Conservation (phyloP, 2,797 vertebrate species). For the Halcyon leucocephala region DNA sequence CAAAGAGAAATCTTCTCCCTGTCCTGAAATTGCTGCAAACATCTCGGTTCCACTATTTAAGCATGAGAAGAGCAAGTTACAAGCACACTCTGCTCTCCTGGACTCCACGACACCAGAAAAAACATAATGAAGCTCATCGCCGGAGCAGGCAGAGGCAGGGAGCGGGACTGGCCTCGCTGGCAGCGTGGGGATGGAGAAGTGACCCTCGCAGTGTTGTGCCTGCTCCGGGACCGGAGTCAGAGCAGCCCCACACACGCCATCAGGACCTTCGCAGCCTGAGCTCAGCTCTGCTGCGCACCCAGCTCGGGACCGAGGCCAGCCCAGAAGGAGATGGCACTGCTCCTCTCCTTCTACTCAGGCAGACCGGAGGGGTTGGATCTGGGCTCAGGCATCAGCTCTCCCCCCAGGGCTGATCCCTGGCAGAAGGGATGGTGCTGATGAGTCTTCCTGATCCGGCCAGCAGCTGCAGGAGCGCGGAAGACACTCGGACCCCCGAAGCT, state of each 20-base stretch:
- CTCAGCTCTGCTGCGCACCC: neutral
- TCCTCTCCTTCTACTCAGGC: neutral
- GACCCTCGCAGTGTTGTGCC: accelerated
- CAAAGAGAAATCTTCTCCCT: conserved; percentile 39
- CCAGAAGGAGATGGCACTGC: neutral
- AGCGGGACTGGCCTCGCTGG: neutral
- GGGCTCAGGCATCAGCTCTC: neutral
- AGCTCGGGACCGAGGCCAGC: neutral
- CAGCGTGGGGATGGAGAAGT: neutral
- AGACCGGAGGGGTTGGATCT: accelerated
- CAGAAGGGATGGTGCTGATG: accelerated
- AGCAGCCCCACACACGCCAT: neutral
- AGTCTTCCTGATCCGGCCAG: neutral
- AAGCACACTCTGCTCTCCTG: neutral
- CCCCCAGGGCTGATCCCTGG: neutral
- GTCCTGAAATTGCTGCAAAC: conserved; percentile 22
- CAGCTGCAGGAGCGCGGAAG: neutral
- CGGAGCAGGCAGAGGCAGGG: neutral
- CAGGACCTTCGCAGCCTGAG: neutral
- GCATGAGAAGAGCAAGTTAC: neutral
- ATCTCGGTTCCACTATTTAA: neutral
- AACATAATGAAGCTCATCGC: neutral
- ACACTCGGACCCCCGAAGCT: accelerated
- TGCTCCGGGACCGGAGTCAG: neutral
- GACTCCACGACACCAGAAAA: neutral